Conservation (phyloP, 2,888 invertebrate species). For the Sarcophaga caerulescens region DNA sequence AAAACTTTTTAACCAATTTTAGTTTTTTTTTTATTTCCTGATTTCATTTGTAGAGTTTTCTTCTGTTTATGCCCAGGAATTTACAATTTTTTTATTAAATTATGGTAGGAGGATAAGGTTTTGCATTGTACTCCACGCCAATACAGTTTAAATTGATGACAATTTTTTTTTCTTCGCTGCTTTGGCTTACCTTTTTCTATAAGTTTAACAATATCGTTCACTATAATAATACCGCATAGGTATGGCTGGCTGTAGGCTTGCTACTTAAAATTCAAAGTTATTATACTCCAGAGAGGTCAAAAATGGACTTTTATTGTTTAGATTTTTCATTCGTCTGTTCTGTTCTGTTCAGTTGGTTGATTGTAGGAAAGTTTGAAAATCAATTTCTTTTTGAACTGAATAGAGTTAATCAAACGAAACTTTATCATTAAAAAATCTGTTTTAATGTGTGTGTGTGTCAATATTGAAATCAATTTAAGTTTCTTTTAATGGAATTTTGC, state of each 20-base stretch:
- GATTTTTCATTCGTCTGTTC: slow-evolving; percentile 5
- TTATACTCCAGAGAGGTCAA: slow-evolving; percentile 60
- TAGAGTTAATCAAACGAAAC: slow-evolving; percentile 47
- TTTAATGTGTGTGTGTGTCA: slow-evolving; percentile 50
- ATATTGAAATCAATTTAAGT: slow-evolving; percentile 65
- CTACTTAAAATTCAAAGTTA: slow-evolving; percentile 41
- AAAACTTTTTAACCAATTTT: slow-evolving; percentile 13
- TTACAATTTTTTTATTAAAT: background rate
- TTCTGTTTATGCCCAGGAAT: slow-evolving; percentile 27
- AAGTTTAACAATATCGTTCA: slow-evolving; percentile 38
- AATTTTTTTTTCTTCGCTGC: slow-evolving; percentile 18
- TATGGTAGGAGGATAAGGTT: background rate
- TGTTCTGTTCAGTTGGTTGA: background rate
- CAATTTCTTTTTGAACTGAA: slow-evolving; percentile 22
- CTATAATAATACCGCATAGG: background rate
- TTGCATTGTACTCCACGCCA: background rate
- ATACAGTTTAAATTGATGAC: slow-evolving; percentile 48
- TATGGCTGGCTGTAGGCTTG: background rate
- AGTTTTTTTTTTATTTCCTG: background rate
- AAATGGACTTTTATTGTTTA: slow-evolving; percentile 37
- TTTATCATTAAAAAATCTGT: slow-evolving; percentile 44
- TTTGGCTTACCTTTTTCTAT: slow-evolving; percentile 34
- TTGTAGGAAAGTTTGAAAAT: slow-evolving; percentile 9
- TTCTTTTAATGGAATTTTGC: slow-evolving; percentile 41
- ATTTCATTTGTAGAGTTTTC: slow-evolving; percentile 19